Evolutionary conservation across 2,888 invertebrate genomes (phyloP).

Genomic region (Incurvaria masculella): DNA sequence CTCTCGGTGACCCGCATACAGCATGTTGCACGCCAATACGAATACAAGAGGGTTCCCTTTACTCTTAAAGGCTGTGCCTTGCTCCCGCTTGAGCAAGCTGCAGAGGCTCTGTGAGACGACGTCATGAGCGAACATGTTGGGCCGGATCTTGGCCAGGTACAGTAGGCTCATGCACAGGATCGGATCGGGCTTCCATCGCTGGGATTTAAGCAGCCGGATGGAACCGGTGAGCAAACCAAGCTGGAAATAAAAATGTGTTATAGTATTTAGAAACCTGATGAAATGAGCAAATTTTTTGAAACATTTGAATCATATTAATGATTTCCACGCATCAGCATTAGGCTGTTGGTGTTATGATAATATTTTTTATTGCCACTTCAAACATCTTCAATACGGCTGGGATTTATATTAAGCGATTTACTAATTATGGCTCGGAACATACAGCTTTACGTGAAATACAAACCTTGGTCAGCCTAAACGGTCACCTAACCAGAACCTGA

Average conservation of each 20-base stretch:
- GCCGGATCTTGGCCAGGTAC: constrained; percentile 76
- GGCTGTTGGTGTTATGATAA: too few relatives aligned
- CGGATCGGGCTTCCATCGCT: constrained; percentile 81
- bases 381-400: too few relatives aligned
- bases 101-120: constrained; percentile 75
- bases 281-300: too few relatives aligned
- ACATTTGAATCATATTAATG: too few relatives aligned
- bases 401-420: too few relatives aligned
- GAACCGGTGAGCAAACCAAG: constrained; percentile 80
- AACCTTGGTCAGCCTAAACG: too few relatives aligned
- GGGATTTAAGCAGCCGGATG: constrained; percentile 73
- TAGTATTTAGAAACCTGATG: too few relatives aligned
- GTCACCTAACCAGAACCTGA: too few relatives aligned
- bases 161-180: constrained; percentile 74
- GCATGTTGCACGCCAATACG: constrained; percentile 78
- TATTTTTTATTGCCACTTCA: too few relatives aligned
- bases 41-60: constrained; percentile 79
- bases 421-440: too few relatives aligned
- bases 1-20: constrained; percentile 78
- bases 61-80: constrained; percentile 65
- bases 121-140: constrained; percentile 73
- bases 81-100: constrained; percentile 77
- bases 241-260: constrained; percentile 42
- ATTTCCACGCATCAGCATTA: too few relatives aligned
- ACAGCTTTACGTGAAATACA: too few relatives aligned